These are phyloP conservation scores for Campoplex capitator DNA, from an alignment of 2,888 invertebrate species.

Conservation along the genomic window DNA sequence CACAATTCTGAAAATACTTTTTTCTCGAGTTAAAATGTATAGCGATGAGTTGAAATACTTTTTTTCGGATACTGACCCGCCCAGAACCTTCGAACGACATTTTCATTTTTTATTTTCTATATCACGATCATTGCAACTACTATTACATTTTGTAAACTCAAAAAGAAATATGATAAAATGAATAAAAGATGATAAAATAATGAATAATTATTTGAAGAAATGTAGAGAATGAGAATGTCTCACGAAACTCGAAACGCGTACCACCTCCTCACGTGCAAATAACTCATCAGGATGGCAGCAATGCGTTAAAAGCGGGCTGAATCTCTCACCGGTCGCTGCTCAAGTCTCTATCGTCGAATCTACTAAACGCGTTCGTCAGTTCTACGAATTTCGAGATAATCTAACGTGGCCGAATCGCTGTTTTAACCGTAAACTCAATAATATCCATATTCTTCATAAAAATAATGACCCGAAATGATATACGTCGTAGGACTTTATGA, in stretches of 20 bases:
- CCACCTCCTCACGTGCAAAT: constrained; percentile 80
- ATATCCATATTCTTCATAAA: not conserved
- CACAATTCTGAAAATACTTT: not conserved
- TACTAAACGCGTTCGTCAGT: not conserved
- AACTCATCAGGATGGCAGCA: constrained; percentile 81
- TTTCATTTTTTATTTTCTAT: not conserved
- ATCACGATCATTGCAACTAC: not conserved
- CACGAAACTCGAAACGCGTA: constrained; percentile 49
- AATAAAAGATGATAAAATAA: too few species aligned
- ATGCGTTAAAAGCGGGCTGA: constrained; percentile 73
- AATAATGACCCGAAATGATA: not conserved
- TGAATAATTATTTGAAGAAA: constrained; percentile 24
- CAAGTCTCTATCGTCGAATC: not conserved
- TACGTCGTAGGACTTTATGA: not conserved
- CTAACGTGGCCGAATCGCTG: not conserved
- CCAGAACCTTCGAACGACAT: not conserved
- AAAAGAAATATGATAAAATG: not conserved
- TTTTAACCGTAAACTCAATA: not conserved
- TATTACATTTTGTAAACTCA: too few species aligned
- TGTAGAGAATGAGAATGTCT: not conserved
- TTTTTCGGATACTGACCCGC: not conserved
- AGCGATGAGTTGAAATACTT: not conserved
- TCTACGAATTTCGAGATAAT: not conserved
- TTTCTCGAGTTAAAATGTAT: not conserved
- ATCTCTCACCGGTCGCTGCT: constrained; percentile 49